These are phyloP conservation scores for Omphaloscelis lunosa DNA, from an alignment of 2,888 invertebrate genomes.

Conservation along the genomic window DNA sequence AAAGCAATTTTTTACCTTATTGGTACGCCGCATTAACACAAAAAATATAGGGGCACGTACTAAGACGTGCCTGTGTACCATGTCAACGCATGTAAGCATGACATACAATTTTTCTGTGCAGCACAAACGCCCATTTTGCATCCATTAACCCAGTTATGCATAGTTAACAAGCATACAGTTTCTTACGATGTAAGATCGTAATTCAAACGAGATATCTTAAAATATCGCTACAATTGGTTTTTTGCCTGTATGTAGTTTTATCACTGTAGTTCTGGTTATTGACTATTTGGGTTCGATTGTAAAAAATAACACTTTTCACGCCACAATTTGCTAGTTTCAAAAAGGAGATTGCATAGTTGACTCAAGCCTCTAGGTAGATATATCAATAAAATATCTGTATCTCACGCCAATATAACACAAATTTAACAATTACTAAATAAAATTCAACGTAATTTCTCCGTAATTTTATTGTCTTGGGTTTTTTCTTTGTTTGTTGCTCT, in stretches of 20 bases:
- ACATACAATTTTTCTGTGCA: slow-evolving; percentile 72
- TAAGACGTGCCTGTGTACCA: slow-evolving; percentile 49
- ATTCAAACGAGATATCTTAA: slow-evolving; percentile 34
- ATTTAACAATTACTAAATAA: background rate
- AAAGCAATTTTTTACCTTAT: slow-evolving; percentile 26
- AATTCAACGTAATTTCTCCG: slow-evolving; percentile 23
- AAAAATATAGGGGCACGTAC: slow-evolving; percentile 29
- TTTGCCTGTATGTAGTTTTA: background rate
- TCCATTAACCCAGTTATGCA: slow-evolving; percentile 83
- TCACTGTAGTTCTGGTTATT: background rate
- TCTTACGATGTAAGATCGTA: slow-evolving; percentile 58
- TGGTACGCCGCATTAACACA: background rate
- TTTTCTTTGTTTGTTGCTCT: slow-evolving; percentile 35
- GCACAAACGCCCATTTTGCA: slow-evolving; percentile 69
- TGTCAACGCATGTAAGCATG: slow-evolving; percentile 71
- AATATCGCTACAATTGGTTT: slow-evolving; percentile 7
- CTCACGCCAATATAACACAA: background rate
- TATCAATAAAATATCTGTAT: background rate
- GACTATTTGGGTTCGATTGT: background rate
- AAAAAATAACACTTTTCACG: background rate
- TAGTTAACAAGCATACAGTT: slow-evolving; percentile 73
- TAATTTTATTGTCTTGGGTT: slow-evolving; percentile 17
- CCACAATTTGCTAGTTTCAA: background rate
- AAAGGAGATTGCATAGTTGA: background rate
- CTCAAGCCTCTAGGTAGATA: background rate